These are phyloP conservation scores for Pyrrhura leucotis DNA, from an alignment of 2,797 vertebrate genomes.

Conservation along the genomic window DNA sequence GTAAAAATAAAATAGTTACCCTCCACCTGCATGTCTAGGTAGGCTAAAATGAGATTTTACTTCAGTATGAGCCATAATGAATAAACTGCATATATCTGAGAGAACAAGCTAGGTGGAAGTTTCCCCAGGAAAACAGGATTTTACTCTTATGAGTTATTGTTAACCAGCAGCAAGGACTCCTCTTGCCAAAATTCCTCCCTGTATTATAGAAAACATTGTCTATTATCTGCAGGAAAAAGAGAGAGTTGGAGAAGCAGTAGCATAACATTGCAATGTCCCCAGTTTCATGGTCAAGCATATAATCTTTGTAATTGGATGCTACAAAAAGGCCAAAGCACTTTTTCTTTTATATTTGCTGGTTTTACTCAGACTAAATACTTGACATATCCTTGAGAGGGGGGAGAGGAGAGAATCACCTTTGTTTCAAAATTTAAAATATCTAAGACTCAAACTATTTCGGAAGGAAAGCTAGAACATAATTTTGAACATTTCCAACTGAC, in stretches of 20 bases:
- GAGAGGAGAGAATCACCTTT: not conserved
- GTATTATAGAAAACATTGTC: not conserved
- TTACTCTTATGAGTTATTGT: not conserved
- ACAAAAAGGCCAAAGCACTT: not conserved
- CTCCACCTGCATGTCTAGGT: not conserved
- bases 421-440: not conserved
- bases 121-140: not conserved
- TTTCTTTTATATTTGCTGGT: not conserved
- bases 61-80: not conserved
- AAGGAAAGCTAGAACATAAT: not conserved
- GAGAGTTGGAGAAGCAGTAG: not conserved
- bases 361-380: not conserved
- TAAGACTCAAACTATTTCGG: not conserved
- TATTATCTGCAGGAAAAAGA: not conserved
- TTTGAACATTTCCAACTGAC: not conserved
- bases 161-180: not conserved
- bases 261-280: rapidly evolving
- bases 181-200: not conserved
- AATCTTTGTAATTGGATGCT: not conserved
- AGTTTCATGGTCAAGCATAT: not conserved
- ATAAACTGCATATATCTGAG: not conserved
- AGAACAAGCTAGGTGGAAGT: not conserved
- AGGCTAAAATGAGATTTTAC: not conserved
- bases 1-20: not conserved
- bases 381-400: not conserved